Evolutionary conservation across 2,888 invertebrate genomes (phyloP).

Genomic region (Acronicta leporina): DNA sequence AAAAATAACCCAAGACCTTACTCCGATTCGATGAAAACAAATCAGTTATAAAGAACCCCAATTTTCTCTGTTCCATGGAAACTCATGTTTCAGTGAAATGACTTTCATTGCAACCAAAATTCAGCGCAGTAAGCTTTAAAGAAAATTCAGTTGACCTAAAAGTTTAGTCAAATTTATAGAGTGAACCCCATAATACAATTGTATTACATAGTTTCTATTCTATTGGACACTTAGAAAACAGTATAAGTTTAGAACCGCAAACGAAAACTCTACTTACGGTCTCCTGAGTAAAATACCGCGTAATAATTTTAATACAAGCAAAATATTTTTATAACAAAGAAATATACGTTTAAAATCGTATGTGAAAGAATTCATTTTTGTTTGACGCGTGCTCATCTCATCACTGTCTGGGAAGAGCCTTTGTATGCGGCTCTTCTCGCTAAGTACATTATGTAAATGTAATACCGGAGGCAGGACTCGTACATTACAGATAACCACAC

Average conservation of each 20-base stretch:
- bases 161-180: conserved; percentile 29
- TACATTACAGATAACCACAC: conserved; percentile 75
- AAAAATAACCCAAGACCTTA: no score
- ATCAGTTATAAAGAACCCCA: no score
- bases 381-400: conserved; percentile 69
- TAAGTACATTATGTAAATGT: conserved; percentile 87
- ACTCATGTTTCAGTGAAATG: background rate
- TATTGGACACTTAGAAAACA: conserved; percentile 53
- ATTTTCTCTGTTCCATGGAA: background rate
- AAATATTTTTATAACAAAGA: conserved; percentile 60
- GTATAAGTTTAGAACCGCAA: conserved; percentile 61
- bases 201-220: conserved; percentile 43
- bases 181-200: conserved; percentile 30
- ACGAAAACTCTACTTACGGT: conserved; percentile 60
- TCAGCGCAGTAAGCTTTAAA: conserved; percentile 1
- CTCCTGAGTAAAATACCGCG: conserved; percentile 65
- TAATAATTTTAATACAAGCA: conserved; percentile 73
- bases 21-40: no score
- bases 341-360: conserved; percentile 63
- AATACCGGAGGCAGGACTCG: conserved; percentile 80
- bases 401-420: conserved; percentile 77
- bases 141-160: conserved; percentile 23
- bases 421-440: conserved; percentile 80
- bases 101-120: background rate
- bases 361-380: conserved; percentile 74